Percentiles rank a stretch among this genome's conserved stretches.
These are phyloP conservation scores for Phenganax marumi DNA, from an alignment of 92 coral and sea anemone species.

Conservation along the genomic window DNA sequence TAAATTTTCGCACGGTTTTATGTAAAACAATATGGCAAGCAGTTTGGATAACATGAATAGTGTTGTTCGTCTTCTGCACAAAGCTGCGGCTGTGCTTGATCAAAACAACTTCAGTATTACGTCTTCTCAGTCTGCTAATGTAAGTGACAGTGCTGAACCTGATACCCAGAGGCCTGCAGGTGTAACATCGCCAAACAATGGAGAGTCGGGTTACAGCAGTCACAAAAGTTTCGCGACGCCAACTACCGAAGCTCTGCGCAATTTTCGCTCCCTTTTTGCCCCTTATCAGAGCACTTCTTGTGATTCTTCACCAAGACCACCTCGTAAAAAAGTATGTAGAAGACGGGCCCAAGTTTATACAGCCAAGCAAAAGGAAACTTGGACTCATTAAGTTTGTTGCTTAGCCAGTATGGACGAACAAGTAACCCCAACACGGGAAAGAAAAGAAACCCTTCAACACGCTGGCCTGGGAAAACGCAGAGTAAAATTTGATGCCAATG, in stretches of 20 bases:
- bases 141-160: background rate
- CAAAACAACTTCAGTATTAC: background rate
- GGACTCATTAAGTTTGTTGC: constrained; percentile 20
- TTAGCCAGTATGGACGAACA: background rate
- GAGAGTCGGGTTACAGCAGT: no score
- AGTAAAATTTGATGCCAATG: background rate
- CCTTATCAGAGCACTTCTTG: background rate
- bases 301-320: background rate
- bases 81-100: constrained; percentile 17
- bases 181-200: background rate
- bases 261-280: background rate
- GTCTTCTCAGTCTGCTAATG: background rate
- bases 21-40: background rate
- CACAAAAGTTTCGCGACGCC: background rate
- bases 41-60: background rate
- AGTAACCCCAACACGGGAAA: background rate
- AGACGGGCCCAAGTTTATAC: background rate
- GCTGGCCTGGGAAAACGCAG: constrained; percentile 3
- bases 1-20: background rate
- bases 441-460: background rate
- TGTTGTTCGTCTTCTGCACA: background rate
- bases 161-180: background rate
- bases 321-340: background rate
- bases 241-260: background rate
- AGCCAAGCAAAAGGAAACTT: background rate